Percentiles rank a stretch among this genome's conserved stretches.
Evolutionary conservation across 2,888 invertebrate genomes (phyloP).

Genomic region (Ecliptopera silaceata): DNA sequence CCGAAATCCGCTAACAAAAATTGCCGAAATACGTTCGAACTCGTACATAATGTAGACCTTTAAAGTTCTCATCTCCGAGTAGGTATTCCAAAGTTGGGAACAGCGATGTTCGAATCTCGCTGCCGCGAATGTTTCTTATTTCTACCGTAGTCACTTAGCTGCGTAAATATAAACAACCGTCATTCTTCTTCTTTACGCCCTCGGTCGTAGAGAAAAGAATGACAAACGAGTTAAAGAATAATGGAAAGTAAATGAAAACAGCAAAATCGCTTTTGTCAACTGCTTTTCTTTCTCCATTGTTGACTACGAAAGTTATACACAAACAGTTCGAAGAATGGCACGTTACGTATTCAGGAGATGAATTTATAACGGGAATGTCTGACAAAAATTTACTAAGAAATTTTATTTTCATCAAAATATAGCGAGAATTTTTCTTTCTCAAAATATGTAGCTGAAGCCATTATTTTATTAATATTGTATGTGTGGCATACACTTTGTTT

Average conservation of each 20-base stretch:
- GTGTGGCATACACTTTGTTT: neutral
- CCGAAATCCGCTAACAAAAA: conserved; percentile 24
- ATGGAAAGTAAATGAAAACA: conserved; percentile 80
- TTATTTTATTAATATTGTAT: conserved; percentile 27
- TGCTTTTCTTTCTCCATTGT: conserved; percentile 64
- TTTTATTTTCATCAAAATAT: conserved; percentile 34
- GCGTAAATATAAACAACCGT: conserved; percentile 74
- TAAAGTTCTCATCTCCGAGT: conserved; percentile 14
- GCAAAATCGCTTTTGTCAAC: conserved; percentile 76
- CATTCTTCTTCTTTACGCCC: conserved; percentile 73
- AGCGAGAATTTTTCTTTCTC: conserved; percentile 33
- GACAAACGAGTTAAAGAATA: conserved; percentile 79
- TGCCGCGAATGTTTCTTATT: conserved; percentile 62
- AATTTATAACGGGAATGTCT: conserved; percentile 45
- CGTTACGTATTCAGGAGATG: conserved; percentile 50
- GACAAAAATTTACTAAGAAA: conserved; percentile 39
- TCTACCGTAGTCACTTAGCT: conserved; percentile 67
- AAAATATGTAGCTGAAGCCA: conserved; percentile 19
- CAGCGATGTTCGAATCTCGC: conserved; percentile 53
- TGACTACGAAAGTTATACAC: conserved; percentile 57
- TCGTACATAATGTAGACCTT: conserved; percentile 31
- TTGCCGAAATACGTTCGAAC: conserved; percentile 22
- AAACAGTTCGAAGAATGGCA: conserved; percentile 49
- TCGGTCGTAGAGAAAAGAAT: conserved; percentile 71
- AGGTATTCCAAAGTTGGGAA: conserved; percentile 38